Evolutionary conservation across 2,113 vertebrate genomes (phyloP), one percentile per base, ranked within the genome.

Genomic region (Rhombomys opimus): DNA sequence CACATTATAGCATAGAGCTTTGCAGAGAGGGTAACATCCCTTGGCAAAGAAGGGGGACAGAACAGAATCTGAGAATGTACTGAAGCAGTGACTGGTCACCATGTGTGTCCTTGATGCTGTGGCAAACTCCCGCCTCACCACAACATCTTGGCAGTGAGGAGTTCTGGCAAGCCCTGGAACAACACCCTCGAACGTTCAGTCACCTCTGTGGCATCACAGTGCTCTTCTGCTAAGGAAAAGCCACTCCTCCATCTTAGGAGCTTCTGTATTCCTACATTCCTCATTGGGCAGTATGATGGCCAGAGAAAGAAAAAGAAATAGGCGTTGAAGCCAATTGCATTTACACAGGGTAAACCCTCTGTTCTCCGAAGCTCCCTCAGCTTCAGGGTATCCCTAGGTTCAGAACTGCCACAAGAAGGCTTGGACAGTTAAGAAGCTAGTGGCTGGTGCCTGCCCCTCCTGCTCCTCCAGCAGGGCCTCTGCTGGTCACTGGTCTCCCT

Each of bases 271-370:
- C 81, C 52, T 59, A 30, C 32, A 46, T 46, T 46, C 5, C 46
- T 46, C 46, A 46, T 41, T 35, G 38, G 84, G 63, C 72, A 84
- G 59, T 18, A 15, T 27, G 63, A 68, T 10, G 57, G 59, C 59
- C 61, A 67, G 78, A 90, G 80, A 82, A 35, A 38, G 25, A 78
- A 82, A 82, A 50, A 68, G 89, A 86, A 46, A 67, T 70, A 93
- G 77, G 54, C 46, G 9, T 0, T 52, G 1, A 20, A 72, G 59
- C 27, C 80, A 72, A 52, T 10, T 7, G 27, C 52, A 46, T 72
- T 90, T 54, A 65, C 46, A 11, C 46, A 70, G 73, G 46, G 61
- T 57, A 57, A 57, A 18, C 18, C 57, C 50, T 50, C 52, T 57
- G 59, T 54, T 35, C 59, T 92, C 52, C 4, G 14, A 11, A 61